Conservation (phyloP, 2,888 invertebrate species). For the Drosophila phalerata region DNA sequence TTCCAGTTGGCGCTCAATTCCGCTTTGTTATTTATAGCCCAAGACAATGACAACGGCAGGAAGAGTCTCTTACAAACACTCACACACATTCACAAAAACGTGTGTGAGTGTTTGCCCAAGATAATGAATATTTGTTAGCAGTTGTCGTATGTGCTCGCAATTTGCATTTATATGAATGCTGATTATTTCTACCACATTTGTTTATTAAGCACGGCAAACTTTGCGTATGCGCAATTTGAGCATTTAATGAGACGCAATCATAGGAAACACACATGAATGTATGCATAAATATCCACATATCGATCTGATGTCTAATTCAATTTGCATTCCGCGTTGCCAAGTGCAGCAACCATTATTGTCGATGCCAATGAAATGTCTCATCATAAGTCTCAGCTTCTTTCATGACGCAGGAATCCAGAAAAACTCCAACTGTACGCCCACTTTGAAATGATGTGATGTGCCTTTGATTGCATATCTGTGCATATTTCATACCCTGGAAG, state of each 20-base stretch:
- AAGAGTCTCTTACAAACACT: slow-evolving; percentile 4
- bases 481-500: background rate
- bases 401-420: slow-evolving; percentile 9
- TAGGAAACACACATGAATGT: background rate
- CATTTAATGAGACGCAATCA: slow-evolving; percentile 30
- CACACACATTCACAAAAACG: no score
- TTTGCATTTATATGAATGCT: slow-evolving; percentile 36
- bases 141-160: slow-evolving; percentile 6
- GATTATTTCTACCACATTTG: slow-evolving; percentile 29
- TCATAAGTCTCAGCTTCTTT: slow-evolving; percentile 6
- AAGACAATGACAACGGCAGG: slow-evolving; percentile 25
- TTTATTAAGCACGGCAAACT: slow-evolving; percentile 9
- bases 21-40: slow-evolving; percentile 37
- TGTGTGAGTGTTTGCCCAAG: slow-evolving; percentile 17
- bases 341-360: slow-evolving; percentile 18
- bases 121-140: slow-evolving; percentile 47
- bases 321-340: slow-evolving; percentile 12
- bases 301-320: slow-evolving; percentile 42
- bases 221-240: slow-evolving; percentile 41
- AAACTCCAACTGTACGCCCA: slow-evolving; percentile 6
- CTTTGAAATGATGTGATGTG: slow-evolving; percentile 4
- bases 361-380: slow-evolving; percentile 12
- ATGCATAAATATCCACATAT: slow-evolving; percentile 19
- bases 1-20: slow-evolving; percentile 24
- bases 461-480: slow-evolving; percentile 21